Evolutionary conservation across 2,888 invertebrate species (phyloP).

Genomic region (Pterostichus niger): DNA sequence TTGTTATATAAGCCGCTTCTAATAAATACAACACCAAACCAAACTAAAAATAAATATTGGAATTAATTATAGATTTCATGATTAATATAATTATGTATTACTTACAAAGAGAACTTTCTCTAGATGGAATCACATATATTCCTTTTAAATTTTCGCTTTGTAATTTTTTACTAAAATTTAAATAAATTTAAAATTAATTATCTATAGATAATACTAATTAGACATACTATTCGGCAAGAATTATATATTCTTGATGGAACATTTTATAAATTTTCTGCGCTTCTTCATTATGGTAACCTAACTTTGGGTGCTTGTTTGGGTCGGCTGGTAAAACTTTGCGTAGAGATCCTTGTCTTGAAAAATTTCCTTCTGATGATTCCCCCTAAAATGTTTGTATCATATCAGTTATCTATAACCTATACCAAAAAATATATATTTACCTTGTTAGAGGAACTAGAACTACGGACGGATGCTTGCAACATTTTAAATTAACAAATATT

Average conservation of each 20-base stretch:
- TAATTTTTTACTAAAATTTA: constrained; percentile 86
- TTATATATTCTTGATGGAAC: constrained; percentile 92
- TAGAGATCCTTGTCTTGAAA: constrained; percentile 80
- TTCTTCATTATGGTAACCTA: constrained; percentile 79
- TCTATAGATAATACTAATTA: constrained; percentile 19
- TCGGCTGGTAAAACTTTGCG: constrained; percentile 80
- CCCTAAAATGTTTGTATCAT: constrained; percentile 67
- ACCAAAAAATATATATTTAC: constrained; percentile 19
- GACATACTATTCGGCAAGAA: constrained; percentile 95
- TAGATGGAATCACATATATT: constrained; percentile 95
- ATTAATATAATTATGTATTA: constrained; percentile 70
- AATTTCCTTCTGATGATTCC: constrained; percentile 74
- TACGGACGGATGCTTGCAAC: constrained; percentile 67
- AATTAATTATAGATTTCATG: too few species aligned
- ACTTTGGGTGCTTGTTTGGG: constrained; percentile 80
- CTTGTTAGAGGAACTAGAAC: constrained; percentile 60
- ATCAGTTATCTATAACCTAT: neutral
- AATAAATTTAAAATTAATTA: constrained; percentile 32
- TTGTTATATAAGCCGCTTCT: constrained; percentile 93
- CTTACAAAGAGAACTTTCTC: constrained; percentile 89
- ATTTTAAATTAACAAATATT: constrained; percentile 60
- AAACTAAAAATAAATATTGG: constrained; percentile 81
- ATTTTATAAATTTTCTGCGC: constrained; percentile 84
- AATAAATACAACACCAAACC: constrained; percentile 95
- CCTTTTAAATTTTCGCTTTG: constrained; percentile 92